Evolutionary conservation across 2,888 invertebrate species (phyloP).

Genomic region (Nemotelus pantherinus): DNA sequence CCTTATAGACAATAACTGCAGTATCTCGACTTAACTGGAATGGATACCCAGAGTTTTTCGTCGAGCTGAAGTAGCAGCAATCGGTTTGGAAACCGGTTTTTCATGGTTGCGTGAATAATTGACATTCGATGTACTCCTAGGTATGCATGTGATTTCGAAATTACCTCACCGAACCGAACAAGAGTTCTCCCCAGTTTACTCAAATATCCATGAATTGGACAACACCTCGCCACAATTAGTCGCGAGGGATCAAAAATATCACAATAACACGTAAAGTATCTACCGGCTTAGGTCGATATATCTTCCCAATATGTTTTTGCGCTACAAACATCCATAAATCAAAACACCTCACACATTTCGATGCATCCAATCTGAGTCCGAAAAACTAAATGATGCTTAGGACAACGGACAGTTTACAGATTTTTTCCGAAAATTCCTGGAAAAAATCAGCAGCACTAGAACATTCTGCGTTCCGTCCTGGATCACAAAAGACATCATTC

Average conservation of each 20-base stretch:
- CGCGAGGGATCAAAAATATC: background rate
- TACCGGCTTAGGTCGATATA: background rate
- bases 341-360: slow-evolving; percentile 19
- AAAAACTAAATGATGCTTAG: background rate
- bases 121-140: slow-evolving; percentile 30
- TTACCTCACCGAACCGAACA: background rate
- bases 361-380: background rate
- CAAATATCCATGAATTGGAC: background rate
- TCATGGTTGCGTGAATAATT: slow-evolving; percentile 37
- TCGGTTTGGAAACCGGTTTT: slow-evolving; percentile 20
- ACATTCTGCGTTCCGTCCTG: background rate
- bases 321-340: slow-evolving; percentile 35
- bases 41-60: slow-evolving; percentile 18
- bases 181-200: background rate
- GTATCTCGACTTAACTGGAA: background rate
- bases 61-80: background rate
- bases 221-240: slow-evolving; percentile 1
- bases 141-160: background rate
- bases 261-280: background rate
- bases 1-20: background rate
- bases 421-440: slow-evolving; percentile 17
- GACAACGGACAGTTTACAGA: slow-evolving; percentile 11
- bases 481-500: background rate
- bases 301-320: background rate
- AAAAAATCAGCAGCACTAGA: background rate